Evolutionary conservation across 2,888 invertebrate genomes (phyloP), one percentile per base, ranked within the genome.

Genomic region (Pimpla rufipes): DNA sequence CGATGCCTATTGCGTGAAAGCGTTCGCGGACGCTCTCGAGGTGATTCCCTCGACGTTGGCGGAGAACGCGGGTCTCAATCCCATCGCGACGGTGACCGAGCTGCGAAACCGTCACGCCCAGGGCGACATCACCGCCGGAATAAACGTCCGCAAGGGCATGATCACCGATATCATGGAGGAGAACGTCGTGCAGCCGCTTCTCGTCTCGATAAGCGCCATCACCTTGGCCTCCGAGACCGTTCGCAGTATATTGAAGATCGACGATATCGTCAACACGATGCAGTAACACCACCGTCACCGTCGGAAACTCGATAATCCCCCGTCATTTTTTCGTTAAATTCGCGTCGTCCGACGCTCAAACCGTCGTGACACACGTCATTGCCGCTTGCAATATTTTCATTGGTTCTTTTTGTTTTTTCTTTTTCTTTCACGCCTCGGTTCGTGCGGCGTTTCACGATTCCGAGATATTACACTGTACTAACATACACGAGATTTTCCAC

Each of bases 111-210:
- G 97, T 90, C 99, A 99, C 94, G 98, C 98, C 6, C 95, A 96
- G 87, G 97, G 97, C 45, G 97, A 97, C 90, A 95, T 95, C 84
- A 97, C 96, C 86, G 97, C 98, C 64, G 99, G 99, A 74, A 99
- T 99, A 87, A 99, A 99, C 94, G 99, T 99, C 81, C 96, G 99
- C 68, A 98, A 97, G 94, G 99, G 99, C 74, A 96, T 97, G 87
- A 98, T 99, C 88, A 98, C 99, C 1, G 98, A 99, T 94, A 99
- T 99, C 93, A 95, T 98, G 81, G 98, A 98, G 87, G 99, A 99
- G 94, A 97, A 98, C 94, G 99, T 99, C 80, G 96, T 99, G 81
- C 99, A 99, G 94, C 99, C 99, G 62, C 95, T 99, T 88, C 95
- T 99, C 91, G 99, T 99, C 73, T 98, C 98, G 79, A 96, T 96